A percentile compares a stretch with the other conserved stretches of the same genome.
Conservation (phyloP, 1,140 invertebrate genomes). For the Magallana angulata region DNA sequence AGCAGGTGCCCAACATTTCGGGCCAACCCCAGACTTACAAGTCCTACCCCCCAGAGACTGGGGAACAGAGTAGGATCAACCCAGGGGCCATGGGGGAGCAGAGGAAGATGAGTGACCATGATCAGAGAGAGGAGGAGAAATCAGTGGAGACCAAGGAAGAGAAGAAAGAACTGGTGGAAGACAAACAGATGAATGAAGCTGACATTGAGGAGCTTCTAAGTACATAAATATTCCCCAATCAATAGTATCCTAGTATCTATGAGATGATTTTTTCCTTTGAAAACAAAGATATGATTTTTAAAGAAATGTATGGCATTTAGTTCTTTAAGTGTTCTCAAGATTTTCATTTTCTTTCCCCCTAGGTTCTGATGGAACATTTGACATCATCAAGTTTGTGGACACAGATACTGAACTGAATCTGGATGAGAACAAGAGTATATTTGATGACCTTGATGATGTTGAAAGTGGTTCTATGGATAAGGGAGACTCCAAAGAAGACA, state of each 20-base stretch:
- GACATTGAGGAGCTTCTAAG: constrained; percentile 70
- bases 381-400: constrained; percentile 96
- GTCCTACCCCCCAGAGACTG: background rate
- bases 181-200: constrained; percentile 71
- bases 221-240: constrained; percentile 51
- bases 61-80: background rate
- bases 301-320: background rate
- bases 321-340: background rate
- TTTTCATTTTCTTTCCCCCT: constrained; percentile 60
- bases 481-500: constrained; percentile 76
- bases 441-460: constrained; percentile 79
- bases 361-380: constrained; percentile 93
- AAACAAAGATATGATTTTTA: too few species aligned
- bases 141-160: constrained; percentile 56
- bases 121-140: constrained; percentile 12
- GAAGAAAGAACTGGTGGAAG: constrained; percentile 70
- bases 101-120: background rate
- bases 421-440: constrained; percentile 70
- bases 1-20: constrained; percentile 41
- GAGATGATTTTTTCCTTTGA: too few species aligned
- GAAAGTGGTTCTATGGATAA: constrained; percentile 75
- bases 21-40: constrained; percentile 4
- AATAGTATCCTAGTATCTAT: background rate
- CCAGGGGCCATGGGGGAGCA: background rate
- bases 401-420: constrained; percentile 89